Evolutionary conservation across 2,888 invertebrate genomes (phyloP), one percentile per base, ranked within the genome.

Genomic region (Nemurella pictetii): DNA sequence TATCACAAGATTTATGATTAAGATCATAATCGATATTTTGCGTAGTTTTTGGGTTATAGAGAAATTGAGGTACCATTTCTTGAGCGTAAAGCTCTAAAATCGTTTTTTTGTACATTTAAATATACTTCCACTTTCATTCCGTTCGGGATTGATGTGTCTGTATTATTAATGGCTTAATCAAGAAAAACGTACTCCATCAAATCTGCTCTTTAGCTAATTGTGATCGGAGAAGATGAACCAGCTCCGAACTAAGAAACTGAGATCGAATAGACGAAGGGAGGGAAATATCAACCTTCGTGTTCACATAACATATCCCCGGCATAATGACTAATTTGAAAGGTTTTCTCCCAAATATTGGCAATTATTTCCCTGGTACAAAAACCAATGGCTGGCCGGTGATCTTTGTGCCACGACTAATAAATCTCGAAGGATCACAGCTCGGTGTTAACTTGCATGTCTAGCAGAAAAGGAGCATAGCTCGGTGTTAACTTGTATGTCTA

Each of bases 271-370:
- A 75, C 9, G 15, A 36, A 15, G 75, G 28, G n/a, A 27, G 26
- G n/a, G 75, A 75, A 75, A 36, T 36, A 36, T 27, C 27, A 27
- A 15, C 75, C 28, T 75, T 26, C 27, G 75, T 75, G 75, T 75
- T 75, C 28, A 20, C 7, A n/a, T 7, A 75, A 9, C 26, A 75
- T 73, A 73, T 27, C 12, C 9, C 75, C 75, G 26, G 26, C 2
- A 27, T 75, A 75, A 75, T 27, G 75, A 75, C 26, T 75, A 28
- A 78, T 29, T 30, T 30, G 78, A 78, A 28, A 78, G 29, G 78
- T 78, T n/a, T 30, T 78, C 30, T 30, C 30, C 30, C 28, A n/a
- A 30, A n/a, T 78, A 78, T 78, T 30, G 78, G 78, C 78, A 78
- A 78, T 78, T 78, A 29, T 78, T 78, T 78, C 30, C 78, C 12